Evolutionary conservation across 2,888 invertebrate genomes (phyloP), one percentile per base, ranked within the genome.

Genomic region (Oithona nana): DNA sequence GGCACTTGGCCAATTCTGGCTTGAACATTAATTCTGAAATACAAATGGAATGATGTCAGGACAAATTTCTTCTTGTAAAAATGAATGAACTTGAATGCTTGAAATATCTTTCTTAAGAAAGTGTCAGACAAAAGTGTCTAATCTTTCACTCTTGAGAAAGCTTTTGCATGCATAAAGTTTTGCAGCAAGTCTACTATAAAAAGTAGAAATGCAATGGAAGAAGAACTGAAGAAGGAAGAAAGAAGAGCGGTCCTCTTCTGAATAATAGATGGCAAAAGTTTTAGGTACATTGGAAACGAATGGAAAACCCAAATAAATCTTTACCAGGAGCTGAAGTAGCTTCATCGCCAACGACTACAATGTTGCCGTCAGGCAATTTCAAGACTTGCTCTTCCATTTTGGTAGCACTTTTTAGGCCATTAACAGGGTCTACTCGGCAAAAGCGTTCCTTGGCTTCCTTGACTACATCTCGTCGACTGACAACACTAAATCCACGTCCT

Each of bases 271-370:
- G n/a, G n/a, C n/a, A n/a, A n/a, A n/a, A n/a, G n/a, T n/a, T n/a
- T n/a, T n/a, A n/a, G n/a, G n/a, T n/a, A n/a, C n/a, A n/a, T n/a
- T n/a, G n/a, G n/a, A n/a, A n/a, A n/a, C n/a, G n/a, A n/a, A n/a
- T n/a, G n/a, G n/a, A n/a, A n/a, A n/a, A n/a, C n/a, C n/a, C n/a
- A n/a, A n/a, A n/a, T 20, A 16, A 20, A 52, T 52, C 22, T 52
- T 24, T 52, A n/a, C n/a, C n/a, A n/a, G 62, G 62, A 20, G 62
- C 55, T 4, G 62, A 30, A 26, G 26, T 20, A 11, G 62, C 52
- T 24, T 62, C 62, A 22, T 56, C 31, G 13, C 62, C 62, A 8
- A 62, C 54, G 31, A 62, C 62, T 13, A 62, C 54, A 28, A 62
- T 62, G 54, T 62, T 62, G 13, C 62, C 62, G 28, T 62, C 62